Conservation (phyloP, 92 coral and sea anemone genomes). For the Meandrina meandrites region DNA sequence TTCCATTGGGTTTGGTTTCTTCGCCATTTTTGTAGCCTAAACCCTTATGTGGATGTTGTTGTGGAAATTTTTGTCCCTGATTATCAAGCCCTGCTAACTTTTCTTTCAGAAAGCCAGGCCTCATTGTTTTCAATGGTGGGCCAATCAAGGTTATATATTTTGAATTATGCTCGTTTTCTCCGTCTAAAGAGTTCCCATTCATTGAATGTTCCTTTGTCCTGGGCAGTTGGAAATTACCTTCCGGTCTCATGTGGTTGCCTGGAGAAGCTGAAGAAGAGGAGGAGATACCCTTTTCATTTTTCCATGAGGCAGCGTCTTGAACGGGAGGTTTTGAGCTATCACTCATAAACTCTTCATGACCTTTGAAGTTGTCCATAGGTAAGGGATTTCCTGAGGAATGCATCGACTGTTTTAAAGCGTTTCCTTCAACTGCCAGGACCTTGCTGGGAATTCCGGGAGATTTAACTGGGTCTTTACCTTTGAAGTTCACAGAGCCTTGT, state of each 20-base stretch:
- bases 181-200: background rate
- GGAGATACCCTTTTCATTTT: background rate
- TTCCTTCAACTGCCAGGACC: background rate
- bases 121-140: background rate
- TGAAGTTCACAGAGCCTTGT: background rate
- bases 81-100: background rate
- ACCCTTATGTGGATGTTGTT: background rate
- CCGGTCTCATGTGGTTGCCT: background rate
- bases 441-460: background rate
- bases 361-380: background rate
- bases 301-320: background rate
- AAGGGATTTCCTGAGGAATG: background rate
- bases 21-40: background rate
- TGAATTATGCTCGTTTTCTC: background rate
- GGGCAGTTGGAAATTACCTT: background rate
- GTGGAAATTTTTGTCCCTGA: background rate
- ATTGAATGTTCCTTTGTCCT: background rate
- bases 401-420: background rate
- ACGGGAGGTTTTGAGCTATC: background rate
- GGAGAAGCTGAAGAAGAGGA: background rate
- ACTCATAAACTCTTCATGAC: background rate
- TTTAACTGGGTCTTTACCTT: background rate
- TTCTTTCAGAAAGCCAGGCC: background rate
- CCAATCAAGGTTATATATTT: background rate
- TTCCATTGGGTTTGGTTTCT: constrained; percentile 3